Evolutionary conservation across 2,888 invertebrate genomes (phyloP).

Genomic region (Erebia epiphron): DNA sequence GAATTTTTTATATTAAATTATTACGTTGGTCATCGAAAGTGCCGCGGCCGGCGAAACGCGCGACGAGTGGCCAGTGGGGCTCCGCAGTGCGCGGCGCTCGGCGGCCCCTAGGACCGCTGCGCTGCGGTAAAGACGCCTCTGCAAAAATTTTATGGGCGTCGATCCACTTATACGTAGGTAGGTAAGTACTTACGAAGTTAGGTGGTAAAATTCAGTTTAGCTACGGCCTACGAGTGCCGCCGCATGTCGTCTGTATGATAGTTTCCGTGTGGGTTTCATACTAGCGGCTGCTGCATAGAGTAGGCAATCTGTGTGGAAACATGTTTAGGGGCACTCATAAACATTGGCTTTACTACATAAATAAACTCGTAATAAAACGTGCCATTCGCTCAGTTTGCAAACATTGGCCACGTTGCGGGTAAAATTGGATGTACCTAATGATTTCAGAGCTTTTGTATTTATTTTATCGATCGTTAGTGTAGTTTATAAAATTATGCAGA

Average conservation of each 20-base stretch:
- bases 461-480: neutral
- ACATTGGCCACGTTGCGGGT: conserved; percentile 23
- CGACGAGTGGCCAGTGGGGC: no score
- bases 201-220: conserved; percentile 22
- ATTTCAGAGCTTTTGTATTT: neutral
- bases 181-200: no score
- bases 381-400: conserved; percentile 36
- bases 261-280: conserved; percentile 40
- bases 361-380: conserved; percentile 43
- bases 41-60: no score
- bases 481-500: neutral
- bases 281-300: conserved; percentile 28
- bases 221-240: conserved; percentile 21
- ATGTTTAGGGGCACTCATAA: conserved; percentile 40
- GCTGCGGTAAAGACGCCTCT: no score
- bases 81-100: no score
- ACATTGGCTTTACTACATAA: conserved; percentile 41
- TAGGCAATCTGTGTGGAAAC: conserved; percentile 36
- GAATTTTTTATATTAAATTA: no score
- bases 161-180: no score
- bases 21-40: no score
- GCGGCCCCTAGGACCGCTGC: no score
- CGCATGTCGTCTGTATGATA: conserved; percentile 34
- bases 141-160: no score
- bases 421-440: conserved; percentile 12